Base-by-base conservation (phyloP, 2,113 vertebrate species). In the Pseudopodoces humilis region DNA sequence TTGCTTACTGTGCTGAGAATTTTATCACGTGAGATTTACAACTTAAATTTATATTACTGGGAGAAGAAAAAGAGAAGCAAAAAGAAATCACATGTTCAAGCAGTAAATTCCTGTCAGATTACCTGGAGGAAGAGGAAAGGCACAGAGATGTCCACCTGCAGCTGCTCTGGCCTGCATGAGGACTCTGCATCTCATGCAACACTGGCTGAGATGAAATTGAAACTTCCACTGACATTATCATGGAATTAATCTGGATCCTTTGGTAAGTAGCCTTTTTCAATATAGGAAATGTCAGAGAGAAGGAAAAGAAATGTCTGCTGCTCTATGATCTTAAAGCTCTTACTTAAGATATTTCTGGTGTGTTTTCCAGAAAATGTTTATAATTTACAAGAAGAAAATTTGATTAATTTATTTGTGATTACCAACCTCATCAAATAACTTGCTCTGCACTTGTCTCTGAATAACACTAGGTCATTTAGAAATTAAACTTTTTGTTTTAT, bases 371-470 rank as follows among this genome's bases (percentile, higher is more conserved):
- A 63, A 88, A 53, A 44, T n/a, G 7, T 74, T 91, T 82, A 62
- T 76, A 60, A 88, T 90, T 92, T 70, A n/a, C 71, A 81, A 63
- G 74, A 81, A 89, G 23, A 83, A 86, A 87, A 74, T 50, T 27
- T 53, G 27, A 30, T 88, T 75, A 60, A 21, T 70, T 90, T 92
- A 84, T 85, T 85, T 5, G 3, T 52, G 17, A 59, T 96, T 83
- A 82, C 46, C 52, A 76, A 3, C 31, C 21, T 88, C 60, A 91
- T 88, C 33, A 91, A 80, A 62, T 82, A 92, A 78, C 70, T 89
- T 81, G n/a, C 20, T 94, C 74, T 83, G 28, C 60, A 64, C 35
- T 93, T 95, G 35, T 69, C 62, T 86, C 90, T 90, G 65, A 88
- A 86, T 90, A 75, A 30, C 35, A 75, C 15, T 30, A 74, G 22